A percentile compares a stretch with the other conserved stretches of the same genome.
Conservation (phyloP, 2,797 vertebrate species). For the Sebastes baramenuke region DNA sequence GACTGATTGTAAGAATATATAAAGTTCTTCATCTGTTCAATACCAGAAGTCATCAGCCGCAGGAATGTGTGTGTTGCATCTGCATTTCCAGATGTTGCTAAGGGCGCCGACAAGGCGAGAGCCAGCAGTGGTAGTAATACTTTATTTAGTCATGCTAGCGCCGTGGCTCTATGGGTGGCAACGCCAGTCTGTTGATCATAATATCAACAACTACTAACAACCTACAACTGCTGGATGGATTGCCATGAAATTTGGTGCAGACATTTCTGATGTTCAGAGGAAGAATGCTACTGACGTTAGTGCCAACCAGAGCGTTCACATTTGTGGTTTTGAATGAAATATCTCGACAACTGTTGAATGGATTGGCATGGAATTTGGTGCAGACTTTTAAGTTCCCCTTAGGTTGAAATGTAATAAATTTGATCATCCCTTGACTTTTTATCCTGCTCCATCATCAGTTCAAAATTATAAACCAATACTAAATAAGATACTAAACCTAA, state of each 20-base stretch:
- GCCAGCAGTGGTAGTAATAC: not conserved
- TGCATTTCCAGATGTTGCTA: constrained; percentile 6
- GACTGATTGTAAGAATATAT: not conserved
- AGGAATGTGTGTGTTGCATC: not conserved
- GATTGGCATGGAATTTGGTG: not conserved
- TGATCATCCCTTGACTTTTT: not conserved
- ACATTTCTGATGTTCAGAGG: not conserved
- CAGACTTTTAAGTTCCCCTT: not conserved
- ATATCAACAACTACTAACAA: not conserved
- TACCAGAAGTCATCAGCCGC: not conserved
- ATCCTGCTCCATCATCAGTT: not conserved
- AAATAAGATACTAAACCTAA: not conserved
- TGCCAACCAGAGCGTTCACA: not conserved
- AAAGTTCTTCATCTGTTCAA: not conserved
- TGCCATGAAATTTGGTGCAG: not conserved
- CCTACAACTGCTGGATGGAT: not conserved
- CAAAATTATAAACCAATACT: not conserved
- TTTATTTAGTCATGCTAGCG: not conserved
- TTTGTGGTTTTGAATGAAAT: not conserved
- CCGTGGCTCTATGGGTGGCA: not conserved
- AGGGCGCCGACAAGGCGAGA: not conserved
- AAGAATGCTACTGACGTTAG: not conserved
- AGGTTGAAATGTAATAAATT: not conserved
- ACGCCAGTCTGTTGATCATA: not conserved
- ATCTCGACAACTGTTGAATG: not conserved